phyloP scores from a whole-genome alignment of 2,113 vertebrate species.

The Podocnemis expansa region DNA sequence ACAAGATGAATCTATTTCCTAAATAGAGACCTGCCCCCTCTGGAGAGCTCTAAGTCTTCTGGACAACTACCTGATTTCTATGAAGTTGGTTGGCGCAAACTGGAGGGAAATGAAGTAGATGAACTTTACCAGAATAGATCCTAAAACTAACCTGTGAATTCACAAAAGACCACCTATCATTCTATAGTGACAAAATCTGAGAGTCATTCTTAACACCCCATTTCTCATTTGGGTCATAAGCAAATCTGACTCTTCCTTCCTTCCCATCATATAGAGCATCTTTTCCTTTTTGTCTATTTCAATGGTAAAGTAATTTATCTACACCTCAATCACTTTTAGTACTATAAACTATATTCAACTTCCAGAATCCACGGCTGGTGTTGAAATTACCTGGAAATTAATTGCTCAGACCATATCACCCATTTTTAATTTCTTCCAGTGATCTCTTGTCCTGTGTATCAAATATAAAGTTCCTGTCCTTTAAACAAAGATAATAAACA shows the following conservation, averaged over 20 bases:
- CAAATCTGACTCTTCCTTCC: not conserved
- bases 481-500: slow-evolving; percentile 1
- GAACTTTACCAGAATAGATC: not conserved
- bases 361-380: fast-evolving
- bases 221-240: not conserved
- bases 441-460: not conserved
- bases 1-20: not conserved
- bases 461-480: not conserved
- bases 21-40: no score
- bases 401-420: not conserved
- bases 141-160: not conserved
- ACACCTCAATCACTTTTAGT: not conserved
- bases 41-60: no score
- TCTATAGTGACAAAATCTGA: not conserved
- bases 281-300: not conserved
- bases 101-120: not conserved
- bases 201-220: not conserved
- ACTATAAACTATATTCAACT: not conserved
- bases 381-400: not conserved
- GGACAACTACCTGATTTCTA: not conserved
- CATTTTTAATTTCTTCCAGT: not conserved
- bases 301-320: not conserved
- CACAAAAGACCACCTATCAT: not conserved
- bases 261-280: not conserved
- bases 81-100: not conserved